A percentile compares a stretch with the other conserved stretches of the same genome.
phyloP scores from a whole-genome alignment of 92 coral and sea anemone genomes.

The Meandrina meandrites region DNA sequence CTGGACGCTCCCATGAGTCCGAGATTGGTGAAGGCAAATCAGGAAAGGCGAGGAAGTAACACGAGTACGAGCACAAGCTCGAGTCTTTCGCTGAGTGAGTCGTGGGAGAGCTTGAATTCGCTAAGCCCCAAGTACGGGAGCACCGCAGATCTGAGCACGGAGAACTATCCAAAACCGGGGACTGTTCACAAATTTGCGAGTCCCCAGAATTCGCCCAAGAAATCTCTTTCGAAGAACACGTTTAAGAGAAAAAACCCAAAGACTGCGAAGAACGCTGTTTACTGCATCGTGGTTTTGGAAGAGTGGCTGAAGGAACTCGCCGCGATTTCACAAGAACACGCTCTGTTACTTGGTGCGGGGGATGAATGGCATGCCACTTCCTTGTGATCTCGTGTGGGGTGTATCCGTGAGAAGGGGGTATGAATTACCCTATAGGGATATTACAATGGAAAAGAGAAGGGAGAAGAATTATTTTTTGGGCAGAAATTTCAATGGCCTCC shows the following conservation, averaged over 20 bases:
- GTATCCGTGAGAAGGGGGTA: not conserved
- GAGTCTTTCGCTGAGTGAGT: slow-evolving; percentile 79
- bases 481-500: no score
- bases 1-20: slow-evolving; percentile 6
- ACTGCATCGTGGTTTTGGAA: slow-evolving; percentile 91
- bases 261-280: slow-evolving; percentile 88
- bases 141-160: slow-evolving; percentile 60
- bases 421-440: slow-evolving; percentile 11
- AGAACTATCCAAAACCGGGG: slow-evolving; percentile 38
- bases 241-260: slow-evolving; percentile 79
- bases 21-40: not conserved
- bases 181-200: slow-evolving; percentile 33
- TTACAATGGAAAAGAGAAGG: not conserved
- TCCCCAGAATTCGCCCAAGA: slow-evolving; percentile 41
- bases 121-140: slow-evolving; percentile 79
- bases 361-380: slow-evolving; percentile 35
- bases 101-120: slow-evolving; percentile 74
- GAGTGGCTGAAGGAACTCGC: slow-evolving; percentile 99
- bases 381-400: not conserved
- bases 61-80: slow-evolving; percentile 58
- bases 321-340: slow-evolving; percentile 97
- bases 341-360: slow-evolving; percentile 65
- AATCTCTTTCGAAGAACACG: slow-evolving; percentile 58
- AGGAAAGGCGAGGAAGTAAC: slow-evolving; percentile 39
- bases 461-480: no score